phyloP scores from a whole-genome alignment of 2,113 vertebrate species.

The Charina bottae region DNA sequence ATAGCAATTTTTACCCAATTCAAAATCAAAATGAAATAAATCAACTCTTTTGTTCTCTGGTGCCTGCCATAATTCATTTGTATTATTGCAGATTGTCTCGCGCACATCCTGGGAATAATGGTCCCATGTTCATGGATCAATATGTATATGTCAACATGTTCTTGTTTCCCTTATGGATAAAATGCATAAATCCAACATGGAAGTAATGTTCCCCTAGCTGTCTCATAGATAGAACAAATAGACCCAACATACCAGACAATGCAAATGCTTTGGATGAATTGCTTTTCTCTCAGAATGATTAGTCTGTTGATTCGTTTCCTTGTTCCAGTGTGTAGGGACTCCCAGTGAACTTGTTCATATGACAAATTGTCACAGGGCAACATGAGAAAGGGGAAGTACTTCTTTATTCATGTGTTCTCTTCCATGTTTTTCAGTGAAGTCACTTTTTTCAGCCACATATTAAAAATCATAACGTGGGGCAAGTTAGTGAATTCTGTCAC shows the following conservation, averaged over 20 bases:
- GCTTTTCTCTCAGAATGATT: not conserved
- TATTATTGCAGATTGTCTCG: not conserved
- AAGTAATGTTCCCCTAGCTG: not conserved
- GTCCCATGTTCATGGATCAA: too few relatives aligned
- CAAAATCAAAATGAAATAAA: not conserved
- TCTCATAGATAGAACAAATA: not conserved
- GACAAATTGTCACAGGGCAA: not conserved
- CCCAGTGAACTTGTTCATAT: conserved; percentile 3
- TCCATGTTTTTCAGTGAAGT: not conserved
- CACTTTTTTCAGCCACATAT: not conserved
- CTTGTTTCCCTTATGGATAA: not conserved
- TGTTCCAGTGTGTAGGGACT: not conserved
- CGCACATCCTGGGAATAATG: not conserved
- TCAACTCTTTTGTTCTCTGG: not conserved
- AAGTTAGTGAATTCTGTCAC: not conserved
- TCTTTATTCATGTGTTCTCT: not conserved
- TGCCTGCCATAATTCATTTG: not conserved
- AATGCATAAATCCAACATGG: not conserved
- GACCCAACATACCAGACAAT: not conserved
- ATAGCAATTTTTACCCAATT: not conserved
- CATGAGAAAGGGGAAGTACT: not conserved
- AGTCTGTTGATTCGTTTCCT: not conserved
- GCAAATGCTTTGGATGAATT: not conserved
- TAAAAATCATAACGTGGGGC: not conserved
- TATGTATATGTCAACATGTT: not conserved